Evolutionary conservation across 2,888 invertebrate genomes (phyloP).

Genomic region (Branchellion lobata): DNA sequence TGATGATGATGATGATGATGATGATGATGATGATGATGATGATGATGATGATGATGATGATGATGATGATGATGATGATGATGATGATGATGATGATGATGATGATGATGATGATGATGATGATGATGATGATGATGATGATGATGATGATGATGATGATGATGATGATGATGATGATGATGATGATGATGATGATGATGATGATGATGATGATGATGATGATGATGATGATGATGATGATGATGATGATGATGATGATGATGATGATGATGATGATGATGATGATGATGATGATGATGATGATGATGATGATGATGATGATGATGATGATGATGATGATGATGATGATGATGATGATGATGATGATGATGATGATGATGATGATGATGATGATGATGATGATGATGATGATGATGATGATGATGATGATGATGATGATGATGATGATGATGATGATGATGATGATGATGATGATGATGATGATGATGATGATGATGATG

Average conservation of each 20-base stretch:
- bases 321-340: constrained; percentile 9
- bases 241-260: constrained; percentile 9
- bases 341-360: background rate
- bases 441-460: constrained; percentile 20
- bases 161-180: constrained; percentile 9
- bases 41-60: constrained; percentile 1
- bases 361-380: background rate
- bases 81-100: constrained; percentile 11
- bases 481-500: constrained; percentile 11
- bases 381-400: constrained; percentile 8
- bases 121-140: background rate
- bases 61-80: constrained; percentile 10
- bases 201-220: constrained; percentile 2
- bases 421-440: background rate
- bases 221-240: background rate
- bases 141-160: background rate
- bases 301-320: constrained; percentile 9
- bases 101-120: background rate
- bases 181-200: constrained; percentile 9
- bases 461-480: constrained; percentile 14
- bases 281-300: constrained; percentile 9
- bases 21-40: background rate
- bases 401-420: background rate
- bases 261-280: constrained; percentile 9
- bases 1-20: constrained; percentile 7